phyloP scores from a whole-genome alignment of 2,888 invertebrate genomes.

The Dysmachus trigonus region DNA sequence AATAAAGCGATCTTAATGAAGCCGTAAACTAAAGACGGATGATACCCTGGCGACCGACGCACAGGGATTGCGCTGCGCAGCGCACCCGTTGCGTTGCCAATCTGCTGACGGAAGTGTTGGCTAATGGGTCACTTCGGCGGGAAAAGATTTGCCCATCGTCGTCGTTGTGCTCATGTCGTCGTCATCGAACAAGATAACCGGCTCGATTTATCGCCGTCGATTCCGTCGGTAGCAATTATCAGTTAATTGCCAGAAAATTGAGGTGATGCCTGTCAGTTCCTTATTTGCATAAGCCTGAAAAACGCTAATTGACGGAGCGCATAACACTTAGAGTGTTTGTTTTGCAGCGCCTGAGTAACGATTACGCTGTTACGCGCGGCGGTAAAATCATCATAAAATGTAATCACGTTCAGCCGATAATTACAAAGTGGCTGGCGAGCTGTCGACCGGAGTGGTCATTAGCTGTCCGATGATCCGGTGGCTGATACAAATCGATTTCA shows the following conservation, averaged over 20 bases:
- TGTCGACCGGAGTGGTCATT: neutral
- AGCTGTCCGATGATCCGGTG: neutral
- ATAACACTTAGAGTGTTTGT: neutral
- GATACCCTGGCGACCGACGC: neutral
- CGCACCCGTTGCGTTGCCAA: neutral
- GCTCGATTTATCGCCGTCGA: neutral
- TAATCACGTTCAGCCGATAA: neutral
- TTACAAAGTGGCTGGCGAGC: neutral
- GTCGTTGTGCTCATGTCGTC: neutral
- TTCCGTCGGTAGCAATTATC: slow-evolving; percentile 13
- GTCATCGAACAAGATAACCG: neutral
- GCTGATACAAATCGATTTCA: neutral
- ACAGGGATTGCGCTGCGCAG: neutral
- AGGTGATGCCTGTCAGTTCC: neutral
- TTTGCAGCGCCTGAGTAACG: neutral
- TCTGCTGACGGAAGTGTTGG: neutral
- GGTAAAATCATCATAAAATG: neutral
- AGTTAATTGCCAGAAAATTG: slow-evolving; percentile 1
- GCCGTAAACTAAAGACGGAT: neutral
- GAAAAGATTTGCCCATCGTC: neutral
- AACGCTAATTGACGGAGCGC: slow-evolving; percentile 2
- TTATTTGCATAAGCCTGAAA: slow-evolving; percentile 25
- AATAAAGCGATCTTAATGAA: slow-evolving; percentile 14
- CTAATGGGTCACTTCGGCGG: neutral
- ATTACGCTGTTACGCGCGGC: neutral